phyloP scores from a whole-genome alignment of 2,113 vertebrate species.

The Trogon melanurus region DNA sequence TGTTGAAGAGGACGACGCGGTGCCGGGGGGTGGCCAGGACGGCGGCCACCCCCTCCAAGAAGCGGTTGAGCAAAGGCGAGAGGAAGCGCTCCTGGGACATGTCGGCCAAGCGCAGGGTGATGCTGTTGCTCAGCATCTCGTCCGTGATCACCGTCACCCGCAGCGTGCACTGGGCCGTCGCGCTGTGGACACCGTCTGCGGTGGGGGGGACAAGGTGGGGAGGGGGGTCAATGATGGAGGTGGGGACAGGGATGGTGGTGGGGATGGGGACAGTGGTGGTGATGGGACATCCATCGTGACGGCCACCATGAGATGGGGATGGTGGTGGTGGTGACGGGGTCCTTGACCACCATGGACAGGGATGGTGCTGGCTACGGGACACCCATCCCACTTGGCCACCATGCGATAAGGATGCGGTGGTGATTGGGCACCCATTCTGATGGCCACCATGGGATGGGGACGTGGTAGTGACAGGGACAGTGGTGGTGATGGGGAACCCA shows the following conservation, averaged over 20 bases:
- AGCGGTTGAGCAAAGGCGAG: constrained; percentile 88
- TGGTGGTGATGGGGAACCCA: background rate
- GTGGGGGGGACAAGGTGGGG: accelerated
- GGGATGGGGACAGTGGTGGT: background rate
- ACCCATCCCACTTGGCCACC: background rate
- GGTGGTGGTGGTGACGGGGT: accelerated
- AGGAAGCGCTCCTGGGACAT: constrained; percentile 94
- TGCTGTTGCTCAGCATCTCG: constrained; percentile 96
- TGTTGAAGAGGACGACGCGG: constrained; percentile 91
- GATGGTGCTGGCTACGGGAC: background rate
- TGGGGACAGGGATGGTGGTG: no score
- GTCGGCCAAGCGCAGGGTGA: constrained; percentile 92
- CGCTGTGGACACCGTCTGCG: constrained; percentile 88
- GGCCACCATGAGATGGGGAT: background rate
- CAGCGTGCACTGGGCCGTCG: constrained; percentile 90
- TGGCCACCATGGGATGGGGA: background rate
- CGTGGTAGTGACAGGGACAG: no score
- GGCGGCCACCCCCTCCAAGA: constrained; percentile 89
- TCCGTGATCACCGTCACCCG: constrained; percentile 95
- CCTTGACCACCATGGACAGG: no score
- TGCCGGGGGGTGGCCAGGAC: constrained; percentile 86
- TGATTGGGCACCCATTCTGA: background rate
- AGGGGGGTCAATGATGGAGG: background rate
- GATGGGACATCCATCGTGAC: accelerated
- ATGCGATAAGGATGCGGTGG: background rate